Base-by-base conservation (phyloP, 1,140 invertebrate species). In the Bombus huntii region DNA sequence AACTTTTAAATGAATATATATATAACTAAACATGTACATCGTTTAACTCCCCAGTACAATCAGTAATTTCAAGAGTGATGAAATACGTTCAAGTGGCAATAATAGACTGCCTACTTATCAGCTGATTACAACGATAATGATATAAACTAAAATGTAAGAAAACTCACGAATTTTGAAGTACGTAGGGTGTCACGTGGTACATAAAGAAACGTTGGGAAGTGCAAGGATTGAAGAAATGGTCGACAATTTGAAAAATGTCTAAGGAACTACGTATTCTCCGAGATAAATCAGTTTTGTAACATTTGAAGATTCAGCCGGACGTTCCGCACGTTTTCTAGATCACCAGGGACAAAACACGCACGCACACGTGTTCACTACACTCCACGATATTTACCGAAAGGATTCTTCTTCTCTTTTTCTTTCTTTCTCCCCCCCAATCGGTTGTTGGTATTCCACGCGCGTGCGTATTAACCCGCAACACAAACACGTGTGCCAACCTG, bases 301-400 rank as follows among this genome's bases (percentile, higher is more conserved):
- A 72, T 57, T 22, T 13, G 53, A 34, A 25, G 22, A 44, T 22
- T 31, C 28, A 65, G 12, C 70, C 71, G 57, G 53, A 74, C 53
- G 71, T 82, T 74, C 39, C 39, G 34, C 47, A 34, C 47, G 71
- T 42, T 75, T 82, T 82, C 80, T 82, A 82, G 80, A 82, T 42
- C 71, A 82, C 71, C 31, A 25, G n/a, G 8, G 31, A 44, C 31
- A 82, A 81, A 44, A 57, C 22, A n/a, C n/a, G n/a, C 37, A 73
- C 68, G 13, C 53, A 81, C 80, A 81, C 53, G 80, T 81, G 80
- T 37, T 74, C 25, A 13, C n/a, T 10, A 15, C 71, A 59, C 71
- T 28, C 28, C 57, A 8, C 71, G 57, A n/a, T 65, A 44, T 18
- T 57, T 37, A 25, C 13, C 47, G 80, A 73, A 81, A 59, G 37